Percentiles rank a stretch among this genome's conserved stretches.
Conservation (phyloP, 2,797 vertebrate species). For the Knipowitschia caucasica region DNA sequence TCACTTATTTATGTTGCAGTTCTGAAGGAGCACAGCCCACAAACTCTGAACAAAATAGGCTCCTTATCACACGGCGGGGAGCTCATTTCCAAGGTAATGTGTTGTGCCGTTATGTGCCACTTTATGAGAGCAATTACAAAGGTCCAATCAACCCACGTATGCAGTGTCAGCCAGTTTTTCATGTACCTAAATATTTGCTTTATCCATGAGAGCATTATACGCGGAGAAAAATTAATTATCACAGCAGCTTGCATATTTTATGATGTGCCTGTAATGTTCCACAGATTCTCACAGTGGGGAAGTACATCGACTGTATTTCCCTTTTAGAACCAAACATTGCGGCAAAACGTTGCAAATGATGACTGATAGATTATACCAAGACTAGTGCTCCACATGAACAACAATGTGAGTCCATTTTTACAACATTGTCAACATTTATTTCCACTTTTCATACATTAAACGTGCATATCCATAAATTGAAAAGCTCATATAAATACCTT, state of each 20-base stretch:
- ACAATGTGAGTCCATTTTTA: slow-evolving; percentile 8
- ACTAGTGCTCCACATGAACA: too few relatives aligned
- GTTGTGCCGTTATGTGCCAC: slow-evolving; percentile 33
- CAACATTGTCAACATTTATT: slow-evolving; percentile 68
- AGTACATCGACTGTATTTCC: too few relatives aligned
- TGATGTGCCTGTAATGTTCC: not conserved
- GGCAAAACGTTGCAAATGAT: too few relatives aligned
- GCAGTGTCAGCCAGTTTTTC: slow-evolving; percentile 8
- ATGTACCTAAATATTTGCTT: not conserved
- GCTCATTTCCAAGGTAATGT: slow-evolving; percentile 31
- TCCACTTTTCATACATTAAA: slow-evolving; percentile 69
- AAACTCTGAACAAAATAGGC: slow-evolving; percentile 16
- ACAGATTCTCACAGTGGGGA: not conserved
- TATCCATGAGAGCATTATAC: not conserved
- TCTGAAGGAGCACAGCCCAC: slow-evolving; percentile 7
- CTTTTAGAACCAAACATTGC: too few relatives aligned
- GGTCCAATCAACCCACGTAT: slow-evolving; percentile 16
- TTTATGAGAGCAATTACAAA: slow-evolving; percentile 33
- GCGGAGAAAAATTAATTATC: slow-evolving; percentile 5
- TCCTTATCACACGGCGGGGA: slow-evolving; percentile 17
- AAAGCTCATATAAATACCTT: slow-evolving; percentile 68
- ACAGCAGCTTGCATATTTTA: not conserved
- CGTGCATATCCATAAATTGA: slow-evolving; percentile 70
- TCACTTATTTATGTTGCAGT: slow-evolving; percentile 6
- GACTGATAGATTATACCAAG: too few relatives aligned